phyloP scores from a whole-genome alignment of 2,113 vertebrate species.

The Mandrillus leucophaeus region DNA sequence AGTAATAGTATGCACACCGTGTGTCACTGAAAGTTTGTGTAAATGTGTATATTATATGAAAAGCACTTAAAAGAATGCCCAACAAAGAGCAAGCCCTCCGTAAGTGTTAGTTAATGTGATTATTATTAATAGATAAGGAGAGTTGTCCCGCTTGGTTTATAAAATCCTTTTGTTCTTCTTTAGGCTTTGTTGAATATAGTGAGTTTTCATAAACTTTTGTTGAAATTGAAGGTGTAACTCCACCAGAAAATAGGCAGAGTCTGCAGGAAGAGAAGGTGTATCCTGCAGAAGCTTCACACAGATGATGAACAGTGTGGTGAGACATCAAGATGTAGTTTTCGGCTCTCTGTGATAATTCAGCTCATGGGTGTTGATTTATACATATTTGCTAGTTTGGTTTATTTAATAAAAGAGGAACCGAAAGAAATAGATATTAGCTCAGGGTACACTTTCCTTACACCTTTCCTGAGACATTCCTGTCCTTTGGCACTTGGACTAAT shows the following conservation, averaged over 20 bases:
- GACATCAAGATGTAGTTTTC: background rate
- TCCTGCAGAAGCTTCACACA: background rate
- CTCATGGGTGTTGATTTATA: background rate
- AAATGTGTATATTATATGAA: background rate
- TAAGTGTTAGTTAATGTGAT: background rate
- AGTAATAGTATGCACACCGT: background rate
- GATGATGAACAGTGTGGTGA: background rate
- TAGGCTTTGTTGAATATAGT: background rate
- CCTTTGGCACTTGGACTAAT: background rate
- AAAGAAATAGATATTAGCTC: background rate
- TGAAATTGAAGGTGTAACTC: background rate
- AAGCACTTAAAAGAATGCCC: background rate
- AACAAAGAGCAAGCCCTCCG: background rate
- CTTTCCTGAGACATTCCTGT: background rate
- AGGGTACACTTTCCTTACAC: background rate
- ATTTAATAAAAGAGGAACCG: background rate
- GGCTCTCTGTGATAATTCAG: background rate
- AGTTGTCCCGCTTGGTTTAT: background rate
- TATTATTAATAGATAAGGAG: background rate
- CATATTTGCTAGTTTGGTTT: background rate
- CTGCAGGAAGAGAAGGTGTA: background rate
- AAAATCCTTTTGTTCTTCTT: background rate
- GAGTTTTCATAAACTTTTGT: background rate
- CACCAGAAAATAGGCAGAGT: background rate
- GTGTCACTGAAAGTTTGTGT: background rate